These are phyloP conservation scores for Gallirallus australis DNA, from an alignment of 2,797 vertebrate genomes.

Conservation along the genomic window DNA sequence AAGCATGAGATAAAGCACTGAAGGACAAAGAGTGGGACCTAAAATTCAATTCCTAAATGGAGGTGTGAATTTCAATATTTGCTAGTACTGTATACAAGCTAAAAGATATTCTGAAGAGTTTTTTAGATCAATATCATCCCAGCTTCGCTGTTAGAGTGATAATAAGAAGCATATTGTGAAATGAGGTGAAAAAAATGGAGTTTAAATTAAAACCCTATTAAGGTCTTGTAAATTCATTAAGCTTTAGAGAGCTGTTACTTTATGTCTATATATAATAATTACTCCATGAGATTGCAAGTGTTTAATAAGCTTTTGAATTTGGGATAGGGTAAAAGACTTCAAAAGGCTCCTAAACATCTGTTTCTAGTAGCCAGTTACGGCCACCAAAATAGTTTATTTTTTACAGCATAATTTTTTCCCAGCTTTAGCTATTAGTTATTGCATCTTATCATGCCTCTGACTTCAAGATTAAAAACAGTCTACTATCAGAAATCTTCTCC, in stretches of 20 bases:
- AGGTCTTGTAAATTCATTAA: slow-evolving; percentile 3
- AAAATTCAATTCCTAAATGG: not conserved
- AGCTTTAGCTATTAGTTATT: not conserved
- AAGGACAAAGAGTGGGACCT: fast-evolving
- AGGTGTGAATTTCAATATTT: not conserved
- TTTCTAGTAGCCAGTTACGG: not conserved
- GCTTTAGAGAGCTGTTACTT: not conserved
- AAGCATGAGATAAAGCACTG: not conserved
- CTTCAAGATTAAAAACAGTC: not conserved
- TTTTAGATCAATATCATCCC: not conserved
- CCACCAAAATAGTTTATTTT: not conserved
- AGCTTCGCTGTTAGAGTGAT: not conserved
- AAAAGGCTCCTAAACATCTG: not conserved
- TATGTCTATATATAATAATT: not conserved
- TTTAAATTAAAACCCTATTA: slow-evolving; percentile 42
- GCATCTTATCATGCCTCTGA: not conserved
- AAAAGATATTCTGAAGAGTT: not conserved
- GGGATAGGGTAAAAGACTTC: not conserved
- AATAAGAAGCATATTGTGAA: not conserved
- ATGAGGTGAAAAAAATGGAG: not conserved
- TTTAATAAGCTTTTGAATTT: not conserved
- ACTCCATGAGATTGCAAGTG: not conserved
- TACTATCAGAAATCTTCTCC: not conserved
- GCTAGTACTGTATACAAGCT: not conserved
- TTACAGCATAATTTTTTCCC: not conserved